Evolutionary conservation across 2,797 vertebrate genomes (phyloP).

Genomic region (Bovichtus diacanthus): DNA sequence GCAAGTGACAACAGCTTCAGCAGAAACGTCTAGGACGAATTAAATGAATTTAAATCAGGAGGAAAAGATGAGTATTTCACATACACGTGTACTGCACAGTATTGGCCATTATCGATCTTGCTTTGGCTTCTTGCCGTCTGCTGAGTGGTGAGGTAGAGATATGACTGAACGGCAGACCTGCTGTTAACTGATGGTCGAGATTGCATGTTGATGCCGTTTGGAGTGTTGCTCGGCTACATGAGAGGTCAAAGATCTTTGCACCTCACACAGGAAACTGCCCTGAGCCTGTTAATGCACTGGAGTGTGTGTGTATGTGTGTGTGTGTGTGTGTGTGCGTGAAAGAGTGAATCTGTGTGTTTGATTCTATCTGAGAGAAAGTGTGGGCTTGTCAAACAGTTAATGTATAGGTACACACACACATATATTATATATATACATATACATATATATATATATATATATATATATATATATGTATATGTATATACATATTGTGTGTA

Average conservation of each 20-base stretch:
- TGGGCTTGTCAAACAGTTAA: conserved; percentile 43
- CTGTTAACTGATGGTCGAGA: conserved; percentile 30
- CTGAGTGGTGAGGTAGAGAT: conserved; percentile 78
- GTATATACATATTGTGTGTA: background rate
- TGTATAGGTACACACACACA: conserved; percentile 52
- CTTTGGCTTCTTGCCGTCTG: conserved; percentile 63
- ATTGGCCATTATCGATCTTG: conserved; percentile 35
- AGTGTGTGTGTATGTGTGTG: conserved; percentile 34
- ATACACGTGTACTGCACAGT: conserved; percentile 26
- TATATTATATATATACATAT: conserved; percentile 3
- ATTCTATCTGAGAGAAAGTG: conserved; percentile 18
- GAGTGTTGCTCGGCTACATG: conserved; percentile 42
- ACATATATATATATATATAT: conserved; percentile 21
- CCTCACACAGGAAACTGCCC: conserved; percentile 68
- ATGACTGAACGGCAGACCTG: conserved; percentile 49
- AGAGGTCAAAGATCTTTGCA: conserved; percentile 71
- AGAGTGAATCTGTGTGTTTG: conserved; percentile 27
- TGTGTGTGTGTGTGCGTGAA: too few relatives aligned
- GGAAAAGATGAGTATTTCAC: conserved; percentile 23
- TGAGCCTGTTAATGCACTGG: conserved; percentile 72
- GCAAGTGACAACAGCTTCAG: conserved; percentile 29
- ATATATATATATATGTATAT: too few relatives aligned
- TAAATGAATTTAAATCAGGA: conserved; percentile 20
- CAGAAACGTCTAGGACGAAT: conserved; percentile 11
- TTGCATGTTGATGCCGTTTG: conserved; percentile 41